A percentile compares a stretch with the other conserved stretches of the same genome.
Evolutionary conservation across 2,797 vertebrate genomes (phyloP).

Genomic region (Thaleichthys pacificus): DNA sequence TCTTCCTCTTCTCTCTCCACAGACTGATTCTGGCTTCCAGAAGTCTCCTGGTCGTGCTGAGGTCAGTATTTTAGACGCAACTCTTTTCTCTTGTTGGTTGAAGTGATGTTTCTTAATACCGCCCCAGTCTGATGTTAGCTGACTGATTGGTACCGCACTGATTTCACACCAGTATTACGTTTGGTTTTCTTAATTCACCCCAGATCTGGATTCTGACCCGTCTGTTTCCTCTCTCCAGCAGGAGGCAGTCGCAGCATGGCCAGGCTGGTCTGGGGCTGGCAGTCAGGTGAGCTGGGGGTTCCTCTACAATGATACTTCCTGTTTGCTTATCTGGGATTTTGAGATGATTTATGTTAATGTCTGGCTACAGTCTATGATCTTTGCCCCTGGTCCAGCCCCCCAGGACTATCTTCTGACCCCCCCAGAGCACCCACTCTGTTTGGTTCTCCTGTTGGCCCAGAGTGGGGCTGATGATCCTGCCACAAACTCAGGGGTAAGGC

Average conservation of each 20-base stretch:
- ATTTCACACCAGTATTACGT: background rate
- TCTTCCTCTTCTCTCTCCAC: background rate
- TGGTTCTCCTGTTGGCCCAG: conserved; percentile 20
- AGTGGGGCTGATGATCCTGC: conserved; percentile 21
- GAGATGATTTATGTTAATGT: no score
- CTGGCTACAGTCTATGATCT: no score
- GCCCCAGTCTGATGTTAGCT: conserved; percentile 62
- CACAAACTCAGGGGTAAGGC: conserved; percentile 10
- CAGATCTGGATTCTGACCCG: no score
- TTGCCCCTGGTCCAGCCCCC: no score
- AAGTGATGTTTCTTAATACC: conserved; percentile 53
- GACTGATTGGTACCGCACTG: conserved; percentile 55
- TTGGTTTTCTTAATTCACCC: no score
- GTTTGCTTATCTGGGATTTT: no score
- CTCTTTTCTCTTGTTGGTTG: no score
- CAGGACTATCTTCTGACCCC: background rate
- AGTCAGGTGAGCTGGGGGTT: no score
- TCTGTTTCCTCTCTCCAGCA: no score
- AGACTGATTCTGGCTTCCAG: background rate
- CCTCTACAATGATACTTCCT: no score
- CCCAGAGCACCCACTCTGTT: background rate
- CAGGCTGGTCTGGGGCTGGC: no score
- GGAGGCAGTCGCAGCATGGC: no score
- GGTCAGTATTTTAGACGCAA: background rate
- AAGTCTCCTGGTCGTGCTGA: background rate